Base-by-base conservation (phyloP, 2,113 vertebrate species). In the Beaufortia kweichowensis region DNA sequence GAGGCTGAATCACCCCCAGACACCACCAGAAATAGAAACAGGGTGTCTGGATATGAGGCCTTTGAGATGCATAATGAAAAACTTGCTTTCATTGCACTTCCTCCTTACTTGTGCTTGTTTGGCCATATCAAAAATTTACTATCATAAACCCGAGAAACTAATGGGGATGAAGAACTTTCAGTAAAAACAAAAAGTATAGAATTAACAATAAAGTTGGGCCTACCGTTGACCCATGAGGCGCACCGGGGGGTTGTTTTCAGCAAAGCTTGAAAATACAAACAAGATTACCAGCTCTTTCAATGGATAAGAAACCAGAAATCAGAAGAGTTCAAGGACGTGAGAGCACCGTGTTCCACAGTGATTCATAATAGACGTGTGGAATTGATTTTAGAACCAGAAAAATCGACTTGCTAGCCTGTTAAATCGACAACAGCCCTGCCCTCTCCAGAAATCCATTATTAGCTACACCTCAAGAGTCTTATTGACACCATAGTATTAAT, bases 1-100 rank as follows among this genome's bases (percentile, higher is more conserved):
- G 77, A 82, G 82, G 73, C 84, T 63, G 86, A 88, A 92, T 93
- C 89, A 91, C 81, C 76, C 82, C 71, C 68, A 76, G 84, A 86
- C 88, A 88, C n/a, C 21, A 1, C 19, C 41, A 46, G 23, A 46
- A 60, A 57, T 28, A 79, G 46, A 73, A 56, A 21, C 78, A 80
- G 31, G 24, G 53, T 39, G n/a, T 14, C 15, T 24, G 66, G 61
- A 81, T 79, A 79, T 82, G 80, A 81, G 69, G 31, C 41, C 24
- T 39, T 55, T 62, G 15, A 29, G 11, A 39, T 28, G 35, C 56
- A 2, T 17, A 41, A 57, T 79, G 61, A 82, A 9, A 87, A 88
- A 88, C 78, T 77, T 85, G 89, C 89, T 85, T 85, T 63, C 82
- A 21, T 63, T 83, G 87, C 86, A 89, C 81, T 86, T 87, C 88